Evolutionary conservation across 2,888 invertebrate species (phyloP).

Genomic region (Parelbella ahira): DNA sequence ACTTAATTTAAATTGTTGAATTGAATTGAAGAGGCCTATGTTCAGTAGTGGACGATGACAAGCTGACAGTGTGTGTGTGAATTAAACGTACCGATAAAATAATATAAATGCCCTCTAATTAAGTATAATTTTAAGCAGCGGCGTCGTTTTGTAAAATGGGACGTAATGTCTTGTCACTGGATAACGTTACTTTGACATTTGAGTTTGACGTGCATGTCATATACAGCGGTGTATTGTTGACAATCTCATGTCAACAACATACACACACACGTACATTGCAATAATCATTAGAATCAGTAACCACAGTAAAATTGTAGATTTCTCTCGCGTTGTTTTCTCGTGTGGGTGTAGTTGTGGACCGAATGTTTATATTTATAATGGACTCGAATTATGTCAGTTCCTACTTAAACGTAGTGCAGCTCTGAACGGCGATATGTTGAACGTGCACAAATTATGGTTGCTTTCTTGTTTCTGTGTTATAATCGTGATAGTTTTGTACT

Average conservation of each 20-base stretch:
- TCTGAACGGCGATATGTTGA: constrained; percentile 57
- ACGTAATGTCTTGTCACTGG: too few relatives aligned
- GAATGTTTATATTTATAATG: constrained; percentile 60
- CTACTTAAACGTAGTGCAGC: constrained; percentile 42
- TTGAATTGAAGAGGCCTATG: too few relatives aligned
- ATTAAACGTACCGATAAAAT: too few relatives aligned
- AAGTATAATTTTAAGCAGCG: too few relatives aligned
- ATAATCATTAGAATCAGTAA: not conserved
- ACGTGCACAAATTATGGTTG: constrained; percentile 70
- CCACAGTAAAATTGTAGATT: constrained; percentile 8
- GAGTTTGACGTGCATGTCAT: too few relatives aligned
- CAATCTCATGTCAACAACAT: not conserved
- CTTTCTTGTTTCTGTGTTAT: constrained; percentile 67
- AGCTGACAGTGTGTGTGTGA: too few relatives aligned
- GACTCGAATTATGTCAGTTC: constrained; percentile 53
- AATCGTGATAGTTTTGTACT: constrained; percentile 68
- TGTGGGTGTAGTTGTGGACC: constrained; percentile 48
- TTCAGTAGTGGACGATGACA: too few relatives aligned
- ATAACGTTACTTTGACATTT: too few relatives aligned
- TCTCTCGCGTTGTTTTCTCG: constrained; percentile 38
- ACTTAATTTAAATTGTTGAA: too few relatives aligned
- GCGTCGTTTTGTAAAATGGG: too few relatives aligned
- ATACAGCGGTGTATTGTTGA: too few relatives aligned
- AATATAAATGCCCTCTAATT: too few relatives aligned
- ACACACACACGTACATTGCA: not conserved